A percentile compares a stretch with the other conserved stretches of the same genome.
Conservation (phyloP, 2,113 vertebrate species). For the Cochlearius cochlearius region DNA sequence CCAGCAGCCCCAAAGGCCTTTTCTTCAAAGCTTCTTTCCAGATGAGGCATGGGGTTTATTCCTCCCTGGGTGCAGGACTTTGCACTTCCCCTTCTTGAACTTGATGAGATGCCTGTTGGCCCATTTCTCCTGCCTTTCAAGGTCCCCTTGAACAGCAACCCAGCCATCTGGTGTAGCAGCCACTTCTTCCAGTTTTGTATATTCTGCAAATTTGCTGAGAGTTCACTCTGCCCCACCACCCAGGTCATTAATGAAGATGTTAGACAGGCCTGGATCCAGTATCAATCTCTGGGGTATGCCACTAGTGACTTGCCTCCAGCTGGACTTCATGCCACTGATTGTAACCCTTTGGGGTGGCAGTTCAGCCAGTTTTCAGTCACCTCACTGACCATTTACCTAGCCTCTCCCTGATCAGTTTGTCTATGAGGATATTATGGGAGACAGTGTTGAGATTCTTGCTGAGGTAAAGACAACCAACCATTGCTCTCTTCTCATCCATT, state of each 20-base stretch:
- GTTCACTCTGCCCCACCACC: not conserved
- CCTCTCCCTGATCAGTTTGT: not conserved
- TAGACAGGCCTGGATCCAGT: not conserved
- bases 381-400: not conserved
- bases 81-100: not conserved
- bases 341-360: not conserved
- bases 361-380: not conserved
- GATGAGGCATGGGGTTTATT: not conserved
- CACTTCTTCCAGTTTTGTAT: not conserved
- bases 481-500: not conserved
- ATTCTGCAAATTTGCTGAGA: not conserved
- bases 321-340: not conserved
- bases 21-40: not conserved
- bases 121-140: not conserved
- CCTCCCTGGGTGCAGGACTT: not conserved
- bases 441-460: not conserved
- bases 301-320: not conserved
- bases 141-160: not conserved
- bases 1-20: not conserved
- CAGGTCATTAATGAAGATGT: not conserved
- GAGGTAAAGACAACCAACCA: not conserved
- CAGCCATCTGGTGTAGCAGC: not conserved
- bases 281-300: not conserved
- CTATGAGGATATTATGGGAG: not conserved
- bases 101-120: not conserved